Evolutionary conservation across 2,797 vertebrate species (phyloP).

Genomic region (Dicrostonyx torquatus): DNA sequence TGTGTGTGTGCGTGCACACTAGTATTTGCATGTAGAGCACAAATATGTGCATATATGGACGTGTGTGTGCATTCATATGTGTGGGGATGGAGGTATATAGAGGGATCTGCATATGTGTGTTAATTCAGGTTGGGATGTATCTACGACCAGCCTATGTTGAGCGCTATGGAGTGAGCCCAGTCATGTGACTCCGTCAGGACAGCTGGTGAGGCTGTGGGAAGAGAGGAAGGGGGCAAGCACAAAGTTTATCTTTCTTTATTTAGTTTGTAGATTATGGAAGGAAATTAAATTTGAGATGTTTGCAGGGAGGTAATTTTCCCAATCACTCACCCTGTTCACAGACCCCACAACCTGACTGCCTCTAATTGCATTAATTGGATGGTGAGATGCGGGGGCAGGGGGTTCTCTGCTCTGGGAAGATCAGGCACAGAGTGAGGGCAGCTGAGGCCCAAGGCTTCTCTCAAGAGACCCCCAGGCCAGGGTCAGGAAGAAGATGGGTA

Average conservation of each 20-base stretch:
- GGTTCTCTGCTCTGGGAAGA: constrained; percentile 81
- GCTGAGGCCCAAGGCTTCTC: background rate
- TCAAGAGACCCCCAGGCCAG: background rate
- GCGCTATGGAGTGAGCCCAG: background rate
- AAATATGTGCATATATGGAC: background rate
- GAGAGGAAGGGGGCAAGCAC: background rate
- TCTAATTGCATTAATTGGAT: constrained; percentile 87
- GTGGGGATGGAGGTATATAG: background rate
- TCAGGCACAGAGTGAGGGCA: constrained; percentile 37
- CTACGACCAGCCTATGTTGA: background rate
- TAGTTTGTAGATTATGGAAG: constrained; percentile 80
- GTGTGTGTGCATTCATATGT: too few species aligned
- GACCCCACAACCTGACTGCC: constrained; percentile 83
- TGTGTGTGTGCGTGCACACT: too few species aligned
- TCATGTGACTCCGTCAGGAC: background rate
- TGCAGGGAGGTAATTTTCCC: constrained; percentile 84
- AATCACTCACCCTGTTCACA: constrained; percentile 83
- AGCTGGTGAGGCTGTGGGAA: background rate
- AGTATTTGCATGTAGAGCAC: too few species aligned
- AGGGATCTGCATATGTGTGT: background rate
- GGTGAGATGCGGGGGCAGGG: constrained; percentile 63
- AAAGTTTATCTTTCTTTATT: constrained; percentile 74
- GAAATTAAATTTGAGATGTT: constrained; percentile 84
- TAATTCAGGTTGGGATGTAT: background rate
- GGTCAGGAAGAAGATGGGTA: background rate